phyloP scores from a whole-genome alignment of 2,888 invertebrate species.

The Alloplasta piceator region DNA sequence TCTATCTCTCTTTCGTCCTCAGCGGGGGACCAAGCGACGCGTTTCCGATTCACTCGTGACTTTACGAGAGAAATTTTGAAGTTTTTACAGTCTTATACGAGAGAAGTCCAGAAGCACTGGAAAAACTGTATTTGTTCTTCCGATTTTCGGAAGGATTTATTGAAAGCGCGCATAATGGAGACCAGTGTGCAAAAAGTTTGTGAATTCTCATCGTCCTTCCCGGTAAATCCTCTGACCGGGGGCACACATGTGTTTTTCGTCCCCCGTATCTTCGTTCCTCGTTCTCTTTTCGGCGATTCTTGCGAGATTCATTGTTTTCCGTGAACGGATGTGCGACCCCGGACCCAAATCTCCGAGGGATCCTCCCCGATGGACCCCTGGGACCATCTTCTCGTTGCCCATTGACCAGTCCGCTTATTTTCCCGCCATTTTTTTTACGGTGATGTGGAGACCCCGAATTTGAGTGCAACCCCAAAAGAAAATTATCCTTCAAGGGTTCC shows the following conservation, averaged over 20 bases:
- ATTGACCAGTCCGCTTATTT: neutral
- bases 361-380: slow-evolving; percentile 32
- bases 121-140: slow-evolving; percentile 33
- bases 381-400: slow-evolving; percentile 26
- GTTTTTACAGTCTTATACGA: slow-evolving; percentile 24
- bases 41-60: neutral
- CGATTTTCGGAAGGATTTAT: neutral
- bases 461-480: too few relatives aligned
- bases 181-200: slow-evolving; percentile 45
- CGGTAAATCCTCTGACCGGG: slow-evolving; percentile 27
- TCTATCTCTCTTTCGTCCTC: slow-evolving; percentile 30
- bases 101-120: slow-evolving; percentile 5
- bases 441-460: neutral
- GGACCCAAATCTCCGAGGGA: slow-evolving; percentile 1
- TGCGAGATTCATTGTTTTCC: slow-evolving; percentile 35
- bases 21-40: slow-evolving; percentile 59
- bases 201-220: slow-evolving; percentile 45
- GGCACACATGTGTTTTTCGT: slow-evolving; percentile 56
- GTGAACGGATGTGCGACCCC: slow-evolving; percentile 1
- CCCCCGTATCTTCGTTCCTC: slow-evolving; percentile 8
- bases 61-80: slow-evolving; percentile 28
- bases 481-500: too few relatives aligned
- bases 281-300: slow-evolving; percentile 1
- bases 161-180: neutral
- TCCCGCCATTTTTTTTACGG: neutral